Evolutionary conservation across 2,888 invertebrate species (phyloP).

Genomic region (Metopia argyrocephala): DNA sequence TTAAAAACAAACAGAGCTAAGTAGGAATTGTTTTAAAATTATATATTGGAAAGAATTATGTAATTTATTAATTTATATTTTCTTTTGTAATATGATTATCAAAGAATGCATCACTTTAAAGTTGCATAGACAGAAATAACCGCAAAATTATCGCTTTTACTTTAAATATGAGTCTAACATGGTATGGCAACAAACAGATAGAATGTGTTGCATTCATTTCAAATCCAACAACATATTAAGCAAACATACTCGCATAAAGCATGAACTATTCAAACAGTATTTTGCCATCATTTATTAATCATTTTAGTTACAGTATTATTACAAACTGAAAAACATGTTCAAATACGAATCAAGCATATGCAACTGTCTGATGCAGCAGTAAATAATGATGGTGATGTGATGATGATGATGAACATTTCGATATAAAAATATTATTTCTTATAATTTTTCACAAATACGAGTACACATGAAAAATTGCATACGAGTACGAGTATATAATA

Average conservation of each 20-base stretch:
- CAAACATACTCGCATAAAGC: neutral
- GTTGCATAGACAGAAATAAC: too few relatives aligned
- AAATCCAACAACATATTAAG: neutral
- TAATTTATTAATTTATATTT: too few relatives aligned
- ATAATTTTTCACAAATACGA: too few relatives aligned
- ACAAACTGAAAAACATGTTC: constrained; percentile 31
- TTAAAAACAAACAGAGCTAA: too few relatives aligned
- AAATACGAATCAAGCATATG: neutral
- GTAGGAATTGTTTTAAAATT: too few relatives aligned
- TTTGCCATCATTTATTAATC: constrained; percentile 42
- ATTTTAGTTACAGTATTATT: constrained; percentile 40
- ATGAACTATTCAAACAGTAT: neutral
- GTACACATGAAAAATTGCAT: neutral
- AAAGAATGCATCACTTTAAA: too few relatives aligned
- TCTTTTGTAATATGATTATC: too few relatives aligned
- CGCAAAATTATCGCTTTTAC: too few relatives aligned
- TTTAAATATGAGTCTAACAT: too few relatives aligned
- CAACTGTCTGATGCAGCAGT: neutral
- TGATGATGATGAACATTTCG: constrained; percentile 15
- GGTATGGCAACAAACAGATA: too few relatives aligned
- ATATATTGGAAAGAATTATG: too few relatives aligned
- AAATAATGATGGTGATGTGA: neutral
- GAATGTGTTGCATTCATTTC: neutral
- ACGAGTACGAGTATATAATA: neutral
- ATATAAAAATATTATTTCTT: constrained; percentile 33